Base-by-base conservation (phyloP, 2,113 vertebrate genomes). In the Choloepus hoffmanni region DNA sequence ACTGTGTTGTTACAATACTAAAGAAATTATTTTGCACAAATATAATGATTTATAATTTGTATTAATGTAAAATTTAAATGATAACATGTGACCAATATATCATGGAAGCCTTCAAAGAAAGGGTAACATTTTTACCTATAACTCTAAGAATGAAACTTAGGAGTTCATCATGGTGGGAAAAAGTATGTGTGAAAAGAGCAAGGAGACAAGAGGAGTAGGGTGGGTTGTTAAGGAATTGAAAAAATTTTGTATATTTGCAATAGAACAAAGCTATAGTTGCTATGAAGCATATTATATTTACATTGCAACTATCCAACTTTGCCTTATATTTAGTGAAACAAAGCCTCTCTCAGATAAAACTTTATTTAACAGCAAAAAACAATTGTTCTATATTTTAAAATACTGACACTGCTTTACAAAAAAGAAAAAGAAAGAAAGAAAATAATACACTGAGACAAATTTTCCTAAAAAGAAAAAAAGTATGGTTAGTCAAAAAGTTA, bases 271-370 rank as follows among this genome's bases (percentile, higher is more conserved):
- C 26, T 53, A 72, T 7, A 87, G 50, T 73, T 79, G 48, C 40
- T 26, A 95, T 48, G 9, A 93, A 95, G 77, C 14, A 90, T 30
- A 73, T 40, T 72, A 40, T 72, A 78, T 78, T 87, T 92, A 92
- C 24, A 72, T 12, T 82, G 14, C 19, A 95, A 82, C 55, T 83
- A 4, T 68, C n/a, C 26, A 91, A 68, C 5, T 90, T 30, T 55
- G 6, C 94, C 63, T 91, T 88, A 63, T 40, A 93, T 45, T 90
- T 90, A 90, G 24, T 73, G 92, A 93, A 77, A 55, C 9, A 81
- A 97, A 95, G 48, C 33, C 33, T 76, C 58, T 78, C 45, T 76
- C 50, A 92, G 89, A 86, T 89, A 86, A 93, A 94, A 96, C 28
- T 68, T 74, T 48, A 72, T 68, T 77, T 77, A 93, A 85, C 55